Evolutionary conservation across 2,888 invertebrate species (phyloP).

Genomic region (Orthosia gothica): DNA sequence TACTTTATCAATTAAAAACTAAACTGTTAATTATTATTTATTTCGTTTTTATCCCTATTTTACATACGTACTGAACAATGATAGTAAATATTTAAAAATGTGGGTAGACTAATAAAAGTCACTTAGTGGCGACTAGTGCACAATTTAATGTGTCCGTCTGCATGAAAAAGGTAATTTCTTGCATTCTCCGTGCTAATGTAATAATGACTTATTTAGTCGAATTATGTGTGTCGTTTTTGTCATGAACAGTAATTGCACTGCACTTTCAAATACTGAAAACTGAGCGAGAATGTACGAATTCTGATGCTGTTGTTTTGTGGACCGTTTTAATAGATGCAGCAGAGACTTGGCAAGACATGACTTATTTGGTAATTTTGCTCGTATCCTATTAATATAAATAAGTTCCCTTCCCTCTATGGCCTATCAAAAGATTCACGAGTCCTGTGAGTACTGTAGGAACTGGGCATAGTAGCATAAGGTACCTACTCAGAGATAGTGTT

Average conservation of each 20-base stretch:
- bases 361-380: background rate
- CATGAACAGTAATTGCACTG: slow-evolving; percentile 32
- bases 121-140: slow-evolving; percentile 22
- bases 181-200: slow-evolving; percentile 54
- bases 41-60: background rate
- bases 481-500: no score
- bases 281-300: slow-evolving; percentile 6
- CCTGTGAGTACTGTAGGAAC: no score
- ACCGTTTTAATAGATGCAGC: background rate
- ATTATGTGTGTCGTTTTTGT: slow-evolving; percentile 43
- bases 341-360: background rate
- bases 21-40: background rate
- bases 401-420: no score
- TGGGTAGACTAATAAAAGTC: slow-evolving; percentile 51
- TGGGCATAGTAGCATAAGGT: no score
- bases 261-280: slow-evolving; percentile 38
- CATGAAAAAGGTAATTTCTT: slow-evolving; percentile 46
- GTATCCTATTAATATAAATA: background rate
- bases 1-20: background rate
- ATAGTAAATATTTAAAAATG: slow-evolving; percentile 26
- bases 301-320: slow-evolving; percentile 10
- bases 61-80: background rate
- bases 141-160: slow-evolving; percentile 29
- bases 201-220: slow-evolving; percentile 44
- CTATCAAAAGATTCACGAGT: no score